phyloP scores from a whole-genome alignment of 2,113 vertebrate species.

The Microtus oregoni region DNA sequence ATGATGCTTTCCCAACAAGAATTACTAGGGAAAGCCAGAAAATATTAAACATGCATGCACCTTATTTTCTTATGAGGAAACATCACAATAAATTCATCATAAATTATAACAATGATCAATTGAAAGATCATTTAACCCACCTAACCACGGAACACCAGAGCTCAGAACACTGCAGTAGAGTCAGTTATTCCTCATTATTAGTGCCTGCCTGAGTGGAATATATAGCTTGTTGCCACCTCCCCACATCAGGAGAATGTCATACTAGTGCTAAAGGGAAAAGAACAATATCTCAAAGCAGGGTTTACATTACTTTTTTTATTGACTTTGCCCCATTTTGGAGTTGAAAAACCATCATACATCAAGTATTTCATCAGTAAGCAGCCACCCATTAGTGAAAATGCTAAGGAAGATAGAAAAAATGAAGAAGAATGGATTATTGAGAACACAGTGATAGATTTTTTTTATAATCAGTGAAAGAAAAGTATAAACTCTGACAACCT shows the following conservation, averaged over 20 bases:
- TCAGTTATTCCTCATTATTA: neutral
- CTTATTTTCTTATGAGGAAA: neutral
- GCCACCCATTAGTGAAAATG: neutral
- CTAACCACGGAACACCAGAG: neutral
- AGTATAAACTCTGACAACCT: neutral
- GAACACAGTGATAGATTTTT: neutral
- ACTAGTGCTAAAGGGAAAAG: neutral
- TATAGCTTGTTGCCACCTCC: neutral
- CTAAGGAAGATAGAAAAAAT: slow-evolving; percentile 8
- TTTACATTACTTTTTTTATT: neutral
- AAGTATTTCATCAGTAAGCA: neutral
- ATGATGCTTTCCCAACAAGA: too few relatives aligned
- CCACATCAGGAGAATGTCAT: neutral
- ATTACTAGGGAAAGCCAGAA: too few relatives aligned
- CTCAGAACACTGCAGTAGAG: neutral
- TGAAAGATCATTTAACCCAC: neutral
- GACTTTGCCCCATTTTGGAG: neutral
- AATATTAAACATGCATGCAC: too few relatives aligned
- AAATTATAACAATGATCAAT: neutral
- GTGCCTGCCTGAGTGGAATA: neutral
- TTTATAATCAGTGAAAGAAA: neutral
- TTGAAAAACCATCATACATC: neutral
- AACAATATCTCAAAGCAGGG: neutral
- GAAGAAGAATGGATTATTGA: neutral
- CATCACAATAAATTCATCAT: neutral